These are phyloP conservation scores for Hippasteria phrygiana DNA, from an alignment of 53 echinoderm and acorn worm species.

Conservation along the genomic window DNA sequence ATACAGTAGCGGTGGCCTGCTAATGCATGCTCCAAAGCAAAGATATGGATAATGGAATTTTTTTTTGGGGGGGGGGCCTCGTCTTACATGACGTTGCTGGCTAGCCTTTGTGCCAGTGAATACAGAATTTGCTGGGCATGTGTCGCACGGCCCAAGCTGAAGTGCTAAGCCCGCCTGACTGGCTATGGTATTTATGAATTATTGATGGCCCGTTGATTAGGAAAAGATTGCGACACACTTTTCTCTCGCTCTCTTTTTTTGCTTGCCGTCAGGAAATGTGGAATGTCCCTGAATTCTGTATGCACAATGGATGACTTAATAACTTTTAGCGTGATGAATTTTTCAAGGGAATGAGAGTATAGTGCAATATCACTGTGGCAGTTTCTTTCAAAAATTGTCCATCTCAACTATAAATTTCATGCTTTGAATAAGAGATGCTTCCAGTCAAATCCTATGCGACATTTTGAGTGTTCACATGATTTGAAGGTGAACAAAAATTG, in stretches of 20 bases:
- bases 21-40: background rate
- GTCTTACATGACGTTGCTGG: background rate
- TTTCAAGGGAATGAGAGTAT: background rate
- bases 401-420: no score
- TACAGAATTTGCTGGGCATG: background rate
- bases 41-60: slow-evolving; percentile 12
- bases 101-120: background rate
- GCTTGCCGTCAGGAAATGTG: slow-evolving; percentile 15
- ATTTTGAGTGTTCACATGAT: no score
- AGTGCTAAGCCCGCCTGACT: background rate
- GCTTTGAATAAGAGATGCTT: no score
- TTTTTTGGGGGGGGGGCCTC: background rate
- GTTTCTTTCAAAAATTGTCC: background rate
- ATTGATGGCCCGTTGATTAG: slow-evolving; percentile 62
- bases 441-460: no score
- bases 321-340: background rate
- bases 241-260: background rate
- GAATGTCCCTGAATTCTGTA: slow-evolving; percentile 47
- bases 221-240: slow-evolving; percentile 59
- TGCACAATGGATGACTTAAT: slow-evolving; percentile 1
- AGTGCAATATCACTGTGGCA: background rate
- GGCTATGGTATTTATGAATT: slow-evolving; percentile 47
- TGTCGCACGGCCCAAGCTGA: background rate
- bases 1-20: background rate
- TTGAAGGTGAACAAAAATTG: no score